Percentiles rank a stretch among this genome's conserved stretches.
These are phyloP conservation scores for Halichoeres trimaculatus DNA, from an alignment of 2,113 vertebrate genomes.

Conservation along the genomic window DNA sequence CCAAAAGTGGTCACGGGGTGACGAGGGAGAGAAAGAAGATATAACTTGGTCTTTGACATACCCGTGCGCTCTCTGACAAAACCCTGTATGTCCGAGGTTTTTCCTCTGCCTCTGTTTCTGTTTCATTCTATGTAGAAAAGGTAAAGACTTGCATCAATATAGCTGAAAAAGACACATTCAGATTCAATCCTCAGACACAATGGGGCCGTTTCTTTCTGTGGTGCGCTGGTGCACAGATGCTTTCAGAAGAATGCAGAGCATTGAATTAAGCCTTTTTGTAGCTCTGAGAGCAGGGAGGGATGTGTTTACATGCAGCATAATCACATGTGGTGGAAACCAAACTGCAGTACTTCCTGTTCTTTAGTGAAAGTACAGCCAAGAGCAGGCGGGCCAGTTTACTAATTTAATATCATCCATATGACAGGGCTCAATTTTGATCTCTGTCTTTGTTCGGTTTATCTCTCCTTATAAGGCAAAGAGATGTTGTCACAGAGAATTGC, in stretches of 20 bases:
- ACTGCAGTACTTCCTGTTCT: slow-evolving; percentile 62
- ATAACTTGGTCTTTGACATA: slow-evolving; percentile 81
- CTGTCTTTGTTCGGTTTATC: background rate
- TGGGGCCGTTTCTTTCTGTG: background rate
- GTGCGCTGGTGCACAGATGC: slow-evolving; percentile 1
- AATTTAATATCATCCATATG: background rate
- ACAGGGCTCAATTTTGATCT: background rate
- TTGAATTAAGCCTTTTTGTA: background rate
- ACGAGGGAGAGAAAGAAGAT: slow-evolving; percentile 24
- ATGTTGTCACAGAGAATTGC: slow-evolving; percentile 3
- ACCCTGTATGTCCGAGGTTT: slow-evolving; percentile 81
- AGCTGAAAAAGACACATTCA: background rate
- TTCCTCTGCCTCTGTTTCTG: slow-evolving; percentile 67
- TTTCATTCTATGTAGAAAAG: slow-evolving; percentile 73
- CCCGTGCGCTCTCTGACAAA: slow-evolving; percentile 89
- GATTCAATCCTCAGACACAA: background rate
- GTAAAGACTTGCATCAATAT: slow-evolving; percentile 35
- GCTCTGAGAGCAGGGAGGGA: slow-evolving; percentile 2
- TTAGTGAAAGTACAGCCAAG: slow-evolving; percentile 10
- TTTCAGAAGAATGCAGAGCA: background rate
- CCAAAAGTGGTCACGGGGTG: slow-evolving; percentile 12
- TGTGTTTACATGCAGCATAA: slow-evolving; percentile 18
- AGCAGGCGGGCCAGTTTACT: slow-evolving; percentile 19
- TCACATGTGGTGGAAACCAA: slow-evolving; percentile 21
- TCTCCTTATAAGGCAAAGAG: slow-evolving; percentile 45